Base-by-base conservation (phyloP, 2,797 vertebrate genomes). In the Chlorospingus semifuscus region DNA sequence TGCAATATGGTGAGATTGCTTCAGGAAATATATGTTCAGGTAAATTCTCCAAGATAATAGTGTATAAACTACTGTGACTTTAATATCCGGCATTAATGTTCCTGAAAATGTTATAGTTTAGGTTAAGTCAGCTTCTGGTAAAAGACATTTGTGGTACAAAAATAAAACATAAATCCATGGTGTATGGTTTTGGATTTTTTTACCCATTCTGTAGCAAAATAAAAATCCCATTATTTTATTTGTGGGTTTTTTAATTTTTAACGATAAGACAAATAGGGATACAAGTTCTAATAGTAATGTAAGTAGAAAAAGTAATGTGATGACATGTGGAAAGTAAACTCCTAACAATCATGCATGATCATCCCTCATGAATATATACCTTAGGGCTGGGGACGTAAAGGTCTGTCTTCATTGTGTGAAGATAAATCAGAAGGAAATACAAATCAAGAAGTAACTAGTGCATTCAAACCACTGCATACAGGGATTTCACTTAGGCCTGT, bases 61-160 rank as follows among this genome's bases (percentile, higher is more conserved):
- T 93, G 53, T 90, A 53, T 86, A 60, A 95, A 72, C 11, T 92
- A 37, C 88, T 87, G 42, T 39, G 59, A 70, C 72, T 95, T 96
- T 95, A 37, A 57, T 90, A 92, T 75, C 27, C 70, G 22, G 24
- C 66, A 95, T 94, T 86, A 96, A 92, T 87, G 83, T 90, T 87
- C 60, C 50, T 87, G 82, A 95, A 96, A 93, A 90, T 83, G 24
- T 79, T 52, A 72, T 19, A 59, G 15, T 74, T 93, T 20, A 69
- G 19, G 57, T 80, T 41, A 79, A 95, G 39, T 74, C 46, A 77
- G 3, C 84, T 71, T 93, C 56, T 76, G 7, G 53, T 87, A 39
- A 42, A 91, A 55, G 6, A 81, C 8, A 44, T 82, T 94, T 87
- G 49, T 52, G 30, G 32, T 89, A 49, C 46, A 65, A 69, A 89